These are phyloP conservation scores for Trogon surrucura DNA, from an alignment of 2,113 vertebrate genomes.

Conservation along the genomic window DNA sequence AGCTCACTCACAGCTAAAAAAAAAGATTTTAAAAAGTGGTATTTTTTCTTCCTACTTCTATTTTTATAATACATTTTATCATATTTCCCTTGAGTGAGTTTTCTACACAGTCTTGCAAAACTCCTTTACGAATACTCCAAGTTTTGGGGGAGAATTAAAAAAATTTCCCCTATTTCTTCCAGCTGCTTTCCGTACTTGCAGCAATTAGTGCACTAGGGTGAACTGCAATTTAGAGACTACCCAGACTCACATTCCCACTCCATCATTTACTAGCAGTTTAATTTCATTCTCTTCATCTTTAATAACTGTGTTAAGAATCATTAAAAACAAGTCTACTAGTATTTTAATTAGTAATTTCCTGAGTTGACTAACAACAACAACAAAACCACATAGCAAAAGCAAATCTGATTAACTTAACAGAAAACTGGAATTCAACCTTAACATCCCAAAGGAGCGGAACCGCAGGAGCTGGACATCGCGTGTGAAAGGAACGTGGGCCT, in stretches of 20 bases:
- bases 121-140: background rate
- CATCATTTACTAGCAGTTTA: background rate
- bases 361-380: background rate
- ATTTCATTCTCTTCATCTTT: background rate
- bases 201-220: background rate
- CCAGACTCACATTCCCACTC: background rate
- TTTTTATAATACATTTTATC: background rate
- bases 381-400: background rate
- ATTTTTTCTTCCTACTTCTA: background rate
- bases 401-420: background rate
- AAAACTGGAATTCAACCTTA: background rate
- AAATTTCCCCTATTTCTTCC: background rate
- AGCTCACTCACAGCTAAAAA: background rate
- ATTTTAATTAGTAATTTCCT: background rate
- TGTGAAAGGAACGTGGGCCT: background rate
- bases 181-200: background rate
- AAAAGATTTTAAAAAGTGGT: too few species aligned
- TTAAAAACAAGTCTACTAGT: background rate
- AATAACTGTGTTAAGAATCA: background rate
- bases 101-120: background rate
- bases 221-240: background rate
- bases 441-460: fast-evolving
- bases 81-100: background rate
- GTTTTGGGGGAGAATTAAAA: background rate
- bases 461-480: background rate